Conservation (phyloP, 2,797 vertebrate species). For the Meda fulgida region DNA sequence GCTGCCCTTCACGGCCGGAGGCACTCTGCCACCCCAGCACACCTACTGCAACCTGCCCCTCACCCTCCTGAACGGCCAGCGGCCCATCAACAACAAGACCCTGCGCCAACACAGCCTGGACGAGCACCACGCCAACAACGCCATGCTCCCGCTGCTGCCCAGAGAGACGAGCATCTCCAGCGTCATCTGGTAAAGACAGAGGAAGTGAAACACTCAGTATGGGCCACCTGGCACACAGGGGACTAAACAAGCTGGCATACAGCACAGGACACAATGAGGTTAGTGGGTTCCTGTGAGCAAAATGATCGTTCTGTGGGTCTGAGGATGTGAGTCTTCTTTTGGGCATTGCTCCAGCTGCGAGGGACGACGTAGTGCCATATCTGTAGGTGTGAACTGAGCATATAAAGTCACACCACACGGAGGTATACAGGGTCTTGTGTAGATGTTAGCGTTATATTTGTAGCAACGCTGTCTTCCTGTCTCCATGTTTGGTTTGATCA, state of each 20-base stretch:
- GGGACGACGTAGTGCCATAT: slow-evolving; percentile 52
- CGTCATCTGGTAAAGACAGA: slow-evolving; percentile 91
- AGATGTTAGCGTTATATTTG: slow-evolving; percentile 98
- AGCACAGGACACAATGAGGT: slow-evolving; percentile 37
- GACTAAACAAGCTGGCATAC: slow-evolving; percentile 25
- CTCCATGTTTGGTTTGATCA: slow-evolving; percentile 72
- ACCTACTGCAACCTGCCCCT: slow-evolving; percentile 99
- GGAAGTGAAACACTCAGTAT: not conserved
- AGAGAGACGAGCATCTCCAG: slow-evolving; percentile 99
- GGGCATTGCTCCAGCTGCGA: slow-evolving; percentile 33
- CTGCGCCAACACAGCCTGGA: slow-evolving; percentile 94
- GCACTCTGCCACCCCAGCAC: slow-evolving; percentile 96
- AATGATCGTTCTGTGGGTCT: slow-evolving; percentile 41
- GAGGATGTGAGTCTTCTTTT: slow-evolving; percentile 38
- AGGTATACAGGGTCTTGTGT: slow-evolving; percentile 99
- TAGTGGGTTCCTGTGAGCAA: slow-evolving; percentile 34
- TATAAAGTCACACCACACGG: slow-evolving; percentile 60
- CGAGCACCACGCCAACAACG: slow-evolving; percentile 96
- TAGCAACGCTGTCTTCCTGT: slow-evolving; percentile 97
- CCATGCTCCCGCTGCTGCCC: slow-evolving; percentile 96
- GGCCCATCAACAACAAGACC: slow-evolving; percentile 91
- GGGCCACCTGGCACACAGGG: slow-evolving; percentile 9
- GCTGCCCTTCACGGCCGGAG: slow-evolving; percentile 86
- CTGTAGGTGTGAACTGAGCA: slow-evolving; percentile 58
- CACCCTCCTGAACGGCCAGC: slow-evolving; percentile 97